Base-by-base conservation (phyloP, 1,140 invertebrate species). In the Calycopis cecrops region DNA sequence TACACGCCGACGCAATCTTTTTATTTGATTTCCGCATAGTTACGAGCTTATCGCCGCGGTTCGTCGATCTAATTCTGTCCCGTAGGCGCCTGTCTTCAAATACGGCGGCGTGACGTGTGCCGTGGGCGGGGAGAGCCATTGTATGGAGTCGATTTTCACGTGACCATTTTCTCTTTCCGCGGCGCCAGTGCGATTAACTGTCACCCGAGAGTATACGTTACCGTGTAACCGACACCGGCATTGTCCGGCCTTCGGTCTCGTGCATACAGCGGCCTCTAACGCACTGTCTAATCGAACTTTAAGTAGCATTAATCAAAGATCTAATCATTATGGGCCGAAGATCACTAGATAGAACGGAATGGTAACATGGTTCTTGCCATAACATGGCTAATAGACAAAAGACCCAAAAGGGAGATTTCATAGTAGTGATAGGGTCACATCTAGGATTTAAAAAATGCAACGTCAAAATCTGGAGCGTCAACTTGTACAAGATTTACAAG, bases 11-110 rank as follows among this genome's bases (percentile, higher is more conserved):
- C 79, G 79, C 71, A 65, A 73, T 67, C 63, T 77, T 82, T 81
- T 81, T 70, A 73, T 72, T 75, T 65, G 69, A 73, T 76, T 85
- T 86, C 81, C 83, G 83, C 81, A 76, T 86, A 77, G 79, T 71
- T 74, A 75, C 77, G 60, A 63, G 71, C 62, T 74, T 79, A 76
- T 78, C 72, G 70, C 66, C 53, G 67, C 65, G 63, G 65, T 67
- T 71, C 70, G 70, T 75, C 59, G 69, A 68, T 81, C 79, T 81
- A 82, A 79, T 79, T 85, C 57, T 48, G 69, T 70, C 62, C 63
- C 68, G 73, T 73, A 58, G 67, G 71, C 74, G 76, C 71, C 71
- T 67, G 67, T 78, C 74, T 67, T 79, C 73, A 71, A 71, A 76
- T 65, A 69, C 65, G 63, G 65, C 61, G 71, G 64, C 69, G 62